Base-by-base conservation (phyloP, 2,113 vertebrate species). In the Seriola rivoliana region DNA sequence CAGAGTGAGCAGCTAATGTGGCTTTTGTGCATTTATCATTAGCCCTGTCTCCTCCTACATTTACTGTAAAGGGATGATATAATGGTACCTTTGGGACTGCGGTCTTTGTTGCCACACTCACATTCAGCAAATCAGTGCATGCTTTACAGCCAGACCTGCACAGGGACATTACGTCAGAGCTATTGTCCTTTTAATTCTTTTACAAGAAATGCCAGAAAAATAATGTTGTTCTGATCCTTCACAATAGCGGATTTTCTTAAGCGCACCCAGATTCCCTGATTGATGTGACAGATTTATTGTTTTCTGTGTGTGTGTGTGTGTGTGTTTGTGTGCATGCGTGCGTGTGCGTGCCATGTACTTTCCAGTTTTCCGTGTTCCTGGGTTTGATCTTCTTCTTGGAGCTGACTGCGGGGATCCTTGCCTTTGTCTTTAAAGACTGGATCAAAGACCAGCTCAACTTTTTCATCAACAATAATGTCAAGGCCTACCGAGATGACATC, bases 381-480 rank as follows among this genome's bases (percentile, higher is more conserved):
- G 96, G 97, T 71, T 96, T 98, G 93, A 98, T 97, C 91, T 98
- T 97, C 91, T 97, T 97, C 94, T 85, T 97, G 94, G 97, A 97
- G 93, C 93, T 98, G 84, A 96, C 97, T 0, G 95, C 97, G 1
- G 97, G 97, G 75, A 96, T 98, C 91, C 93, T 98, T 34, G 97
- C 97, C 86, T 98, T 97, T 1, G 96, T 97, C 75, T 98, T 98
- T 87, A 98, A 98, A 84, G 97, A 97, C 91, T 97, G 97, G 97
- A 97, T 98, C 93, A 97, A 97, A 94, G 97, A 98, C 92, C 97
- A 98, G 93, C 96, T 98, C 57, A 98, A 98, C 91, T 94, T 97
- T 89, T 98, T 98, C 92, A 97, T 98, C 93, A 97, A 97, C 92
- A 98, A 97, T 83, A 98, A 97, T 8, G 95, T 97, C 91, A 97